These are phyloP conservation scores for Threskiornis aethiopicus DNA, from an alignment of 2,797 vertebrate species.

Conservation along the genomic window DNA sequence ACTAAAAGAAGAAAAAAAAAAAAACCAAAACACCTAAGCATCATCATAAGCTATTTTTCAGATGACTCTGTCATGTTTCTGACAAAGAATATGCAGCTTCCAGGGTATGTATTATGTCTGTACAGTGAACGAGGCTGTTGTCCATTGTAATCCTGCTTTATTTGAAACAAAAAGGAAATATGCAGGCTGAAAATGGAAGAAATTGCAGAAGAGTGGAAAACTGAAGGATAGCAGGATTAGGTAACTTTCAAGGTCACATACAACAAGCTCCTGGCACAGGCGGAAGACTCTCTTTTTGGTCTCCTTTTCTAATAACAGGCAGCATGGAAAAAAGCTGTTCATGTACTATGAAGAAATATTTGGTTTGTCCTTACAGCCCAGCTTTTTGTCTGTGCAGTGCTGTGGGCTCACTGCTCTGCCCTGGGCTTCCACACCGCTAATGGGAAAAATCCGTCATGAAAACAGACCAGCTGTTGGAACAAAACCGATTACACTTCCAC, in stretches of 20 bases:
- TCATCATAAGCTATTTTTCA: background rate
- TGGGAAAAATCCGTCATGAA: background rate
- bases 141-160: background rate
- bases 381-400: background rate
- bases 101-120: background rate
- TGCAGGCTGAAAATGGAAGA: background rate
- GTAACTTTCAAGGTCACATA: background rate
- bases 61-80: background rate
- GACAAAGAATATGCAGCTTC: background rate
- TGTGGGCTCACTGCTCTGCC: background rate
- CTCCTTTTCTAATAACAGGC: background rate
- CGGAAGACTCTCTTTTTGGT: background rate
- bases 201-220: background rate
- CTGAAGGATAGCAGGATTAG: background rate
- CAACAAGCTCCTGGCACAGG: background rate
- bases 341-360: background rate
- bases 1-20: background rate
- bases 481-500: background rate
- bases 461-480: background rate
- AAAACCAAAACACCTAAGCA: background rate
- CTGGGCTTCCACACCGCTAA: background rate
- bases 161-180: background rate
- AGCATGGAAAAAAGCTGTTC: background rate
- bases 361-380: background rate
- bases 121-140: background rate